Evolutionary conservation across 2,888 invertebrate genomes (phyloP).

Genomic region (Chydorus sphaericus): DNA sequence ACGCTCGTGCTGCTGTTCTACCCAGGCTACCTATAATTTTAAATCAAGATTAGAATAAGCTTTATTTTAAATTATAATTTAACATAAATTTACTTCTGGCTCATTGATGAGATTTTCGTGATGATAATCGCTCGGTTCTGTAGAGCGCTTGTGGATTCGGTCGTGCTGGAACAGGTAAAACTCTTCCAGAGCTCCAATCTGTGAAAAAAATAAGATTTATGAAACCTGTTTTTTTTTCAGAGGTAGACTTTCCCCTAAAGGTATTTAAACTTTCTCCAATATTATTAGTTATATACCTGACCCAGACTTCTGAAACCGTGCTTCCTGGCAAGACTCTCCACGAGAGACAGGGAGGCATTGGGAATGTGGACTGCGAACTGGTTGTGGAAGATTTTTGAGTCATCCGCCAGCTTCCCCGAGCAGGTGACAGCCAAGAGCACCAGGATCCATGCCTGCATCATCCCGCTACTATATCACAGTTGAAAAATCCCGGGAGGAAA

Average conservation of each 20-base stretch:
- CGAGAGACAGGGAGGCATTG: constrained; percentile 28
- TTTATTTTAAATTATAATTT: neutral
- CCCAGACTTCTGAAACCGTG: constrained; percentile 34
- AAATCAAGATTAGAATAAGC: constrained; percentile 18
- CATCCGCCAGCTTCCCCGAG: neutral
- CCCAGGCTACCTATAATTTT: constrained; percentile 65
- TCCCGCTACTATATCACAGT: no score
- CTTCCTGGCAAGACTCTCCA: constrained; percentile 29
- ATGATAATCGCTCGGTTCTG: constrained; percentile 58
- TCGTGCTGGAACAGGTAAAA: constrained; percentile 77
- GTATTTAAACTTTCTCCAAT: neutral
- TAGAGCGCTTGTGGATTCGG: constrained; percentile 69
- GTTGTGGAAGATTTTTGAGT: constrained; percentile 25
- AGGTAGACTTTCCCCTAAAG: constrained; percentile 2
- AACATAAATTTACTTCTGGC: constrained; percentile 44
- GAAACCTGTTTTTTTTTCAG: neutral
- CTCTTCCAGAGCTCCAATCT: constrained; percentile 78
- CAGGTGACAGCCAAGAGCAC: no score
- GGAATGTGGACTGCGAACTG: constrained; percentile 36
- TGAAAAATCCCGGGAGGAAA: no score
- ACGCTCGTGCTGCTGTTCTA: constrained; percentile 85
- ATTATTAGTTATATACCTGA: constrained; percentile 27
- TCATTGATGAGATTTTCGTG: constrained; percentile 62
- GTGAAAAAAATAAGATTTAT: constrained; percentile 36
- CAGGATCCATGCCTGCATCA: no score